Conservation (phyloP, 2,797 vertebrate species). For the Scleropages formosus region DNA sequence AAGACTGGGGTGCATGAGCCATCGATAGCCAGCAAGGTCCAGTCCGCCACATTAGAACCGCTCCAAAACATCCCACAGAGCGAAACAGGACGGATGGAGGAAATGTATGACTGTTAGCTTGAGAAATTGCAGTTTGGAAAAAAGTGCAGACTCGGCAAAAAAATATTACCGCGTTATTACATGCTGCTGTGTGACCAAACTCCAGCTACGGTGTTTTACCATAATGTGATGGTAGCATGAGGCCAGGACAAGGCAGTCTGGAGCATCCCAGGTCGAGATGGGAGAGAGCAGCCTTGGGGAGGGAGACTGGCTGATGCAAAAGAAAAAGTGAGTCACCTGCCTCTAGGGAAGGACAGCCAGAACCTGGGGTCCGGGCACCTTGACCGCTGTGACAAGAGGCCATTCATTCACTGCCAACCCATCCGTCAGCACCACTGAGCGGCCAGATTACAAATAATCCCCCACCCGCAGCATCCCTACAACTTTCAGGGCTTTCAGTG, state of each 20-base stretch:
- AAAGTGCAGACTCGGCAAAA: slow-evolving; percentile 6
- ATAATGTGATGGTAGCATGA: neutral
- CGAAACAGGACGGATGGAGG: too few relatives aligned
- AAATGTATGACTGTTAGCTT: neutral
- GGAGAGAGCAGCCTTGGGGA: neutral
- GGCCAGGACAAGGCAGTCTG: neutral
- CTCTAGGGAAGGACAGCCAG: neutral
- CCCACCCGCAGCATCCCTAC: neutral
- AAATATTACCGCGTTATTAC: slow-evolving; percentile 9
- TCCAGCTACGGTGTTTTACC: neutral
- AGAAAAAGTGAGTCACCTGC: neutral
- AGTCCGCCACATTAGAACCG: neutral
- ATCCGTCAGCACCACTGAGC: neutral
- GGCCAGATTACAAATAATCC: slow-evolving; percentile 7
- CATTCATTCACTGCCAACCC: neutral
- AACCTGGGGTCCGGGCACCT: slow-evolving; percentile 10
- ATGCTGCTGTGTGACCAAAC: neutral
- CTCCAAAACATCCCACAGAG: too few relatives aligned
- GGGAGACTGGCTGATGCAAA: neutral
- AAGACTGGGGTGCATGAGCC: neutral
- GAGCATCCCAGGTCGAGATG: neutral
- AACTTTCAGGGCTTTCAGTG: too few relatives aligned
- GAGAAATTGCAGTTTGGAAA: neutral
- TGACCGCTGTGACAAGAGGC: neutral
- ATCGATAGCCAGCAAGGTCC: neutral